These are phyloP conservation scores for Petrocephalus zakoni DNA, from an alignment of 2,113 vertebrate species.

Conservation along the genomic window DNA sequence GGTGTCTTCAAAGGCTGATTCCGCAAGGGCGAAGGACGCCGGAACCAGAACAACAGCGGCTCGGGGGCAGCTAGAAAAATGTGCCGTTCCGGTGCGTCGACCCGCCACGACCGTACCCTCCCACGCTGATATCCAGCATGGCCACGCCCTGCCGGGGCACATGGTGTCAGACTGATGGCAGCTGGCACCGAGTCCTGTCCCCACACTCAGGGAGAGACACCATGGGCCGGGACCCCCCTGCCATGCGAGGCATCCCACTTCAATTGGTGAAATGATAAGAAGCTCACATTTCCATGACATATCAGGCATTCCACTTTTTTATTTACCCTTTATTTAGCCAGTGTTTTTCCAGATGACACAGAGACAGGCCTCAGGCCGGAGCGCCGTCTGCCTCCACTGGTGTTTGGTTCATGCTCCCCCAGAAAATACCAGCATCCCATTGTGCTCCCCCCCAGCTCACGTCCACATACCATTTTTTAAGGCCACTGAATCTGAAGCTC, in stretches of 20 bases:
- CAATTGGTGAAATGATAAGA: neutral
- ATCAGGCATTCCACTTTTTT: conserved; percentile 38
- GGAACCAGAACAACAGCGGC: neutral
- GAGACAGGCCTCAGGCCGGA: conserved; percentile 58
- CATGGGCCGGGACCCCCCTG: neutral
- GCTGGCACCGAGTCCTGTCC: neutral
- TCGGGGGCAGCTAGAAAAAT: neutral
- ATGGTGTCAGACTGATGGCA: neutral
- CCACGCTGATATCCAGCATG: neutral
- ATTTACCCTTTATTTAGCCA: conserved; percentile 51
- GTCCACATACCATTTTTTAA: neutral
- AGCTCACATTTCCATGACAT: neutral
- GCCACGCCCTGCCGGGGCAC: neutral
- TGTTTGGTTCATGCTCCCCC: conserved; percentile 44
- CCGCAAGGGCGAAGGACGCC: neutral
- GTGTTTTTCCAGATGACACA: conserved; percentile 68
- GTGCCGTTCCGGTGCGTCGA: neutral
- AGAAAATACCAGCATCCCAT: neutral
- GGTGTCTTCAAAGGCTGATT: neutral
- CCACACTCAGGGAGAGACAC: neutral
- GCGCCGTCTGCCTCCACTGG: conserved; percentile 52
- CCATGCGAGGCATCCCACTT: neutral
- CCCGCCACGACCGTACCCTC: neutral
- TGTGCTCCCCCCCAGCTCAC: neutral
- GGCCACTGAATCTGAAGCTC: neutral